phyloP scores from a whole-genome alignment of 2,888 invertebrate species.

The Agrochola litura region DNA sequence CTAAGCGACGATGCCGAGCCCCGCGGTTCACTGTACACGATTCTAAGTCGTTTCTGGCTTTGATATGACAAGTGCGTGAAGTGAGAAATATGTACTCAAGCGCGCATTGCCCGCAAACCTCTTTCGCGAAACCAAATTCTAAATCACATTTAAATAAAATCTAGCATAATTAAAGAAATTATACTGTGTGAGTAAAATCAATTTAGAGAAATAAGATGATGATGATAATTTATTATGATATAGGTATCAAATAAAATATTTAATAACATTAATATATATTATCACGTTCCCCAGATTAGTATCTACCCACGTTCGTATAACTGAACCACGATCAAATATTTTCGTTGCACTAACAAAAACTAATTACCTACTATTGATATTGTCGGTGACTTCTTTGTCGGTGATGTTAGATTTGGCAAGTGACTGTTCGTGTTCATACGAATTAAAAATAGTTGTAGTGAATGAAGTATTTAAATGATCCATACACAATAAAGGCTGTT shows the following conservation, averaged over 20 bases:
- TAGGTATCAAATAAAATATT: constrained; percentile 72
- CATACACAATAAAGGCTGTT: constrained; percentile 57
- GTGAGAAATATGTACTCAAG: constrained; percentile 3
- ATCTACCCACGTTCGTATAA: constrained; percentile 32
- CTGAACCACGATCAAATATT: constrained; percentile 40
- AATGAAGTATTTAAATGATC: constrained; percentile 36
- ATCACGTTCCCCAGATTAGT: constrained; percentile 55
- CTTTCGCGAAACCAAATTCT: constrained; percentile 87
- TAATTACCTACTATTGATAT: constrained; percentile 30
- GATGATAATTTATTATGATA: constrained; percentile 74
- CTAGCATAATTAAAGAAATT: constrained; percentile 79
- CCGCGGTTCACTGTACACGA: not conserved
- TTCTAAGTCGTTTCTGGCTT: constrained; percentile 2
- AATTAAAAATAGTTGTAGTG: constrained; percentile 41
- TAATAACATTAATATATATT: constrained; percentile 61
- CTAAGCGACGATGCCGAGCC: constrained; percentile 10
- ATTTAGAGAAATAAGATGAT: constrained; percentile 77
- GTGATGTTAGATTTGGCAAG: constrained; percentile 43
- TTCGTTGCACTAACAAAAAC: constrained; percentile 58
- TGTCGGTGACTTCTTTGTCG: constrained; percentile 19
- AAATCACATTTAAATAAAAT: constrained; percentile 86
- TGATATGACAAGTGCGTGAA: constrained; percentile 9
- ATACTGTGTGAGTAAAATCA: constrained; percentile 79
- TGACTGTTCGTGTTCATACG: constrained; percentile 42
- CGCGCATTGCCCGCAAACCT: constrained; percentile 77